Evolutionary conservation across 2,888 invertebrate genomes (phyloP).

Genomic region (Leistus spinibarbis): DNA sequence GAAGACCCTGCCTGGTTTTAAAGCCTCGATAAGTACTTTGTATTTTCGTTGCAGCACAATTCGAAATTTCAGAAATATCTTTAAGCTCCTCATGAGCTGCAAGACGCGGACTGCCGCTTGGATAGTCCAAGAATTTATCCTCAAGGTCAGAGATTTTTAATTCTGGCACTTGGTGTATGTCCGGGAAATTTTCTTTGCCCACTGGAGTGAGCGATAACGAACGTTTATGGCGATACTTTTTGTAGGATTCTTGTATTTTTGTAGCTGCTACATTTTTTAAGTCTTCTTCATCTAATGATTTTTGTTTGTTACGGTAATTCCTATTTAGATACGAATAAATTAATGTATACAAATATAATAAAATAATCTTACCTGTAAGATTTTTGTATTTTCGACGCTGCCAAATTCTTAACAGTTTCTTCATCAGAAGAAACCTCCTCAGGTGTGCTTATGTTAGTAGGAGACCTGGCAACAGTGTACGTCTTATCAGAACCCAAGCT

Average conservation of each 20-base stretch:
- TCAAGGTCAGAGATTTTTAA: slow-evolving; percentile 10
- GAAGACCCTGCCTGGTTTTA: slow-evolving; percentile 24
- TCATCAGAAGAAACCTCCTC: slow-evolving; percentile 16
- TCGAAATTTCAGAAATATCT: slow-evolving; percentile 18
- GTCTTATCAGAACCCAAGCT: slow-evolving; percentile 16
- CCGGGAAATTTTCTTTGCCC: neutral
- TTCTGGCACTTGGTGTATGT: neutral
- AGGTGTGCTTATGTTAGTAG: slow-evolving; percentile 13
- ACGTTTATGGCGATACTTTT: slow-evolving; percentile 2
- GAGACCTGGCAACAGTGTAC: slow-evolving; percentile 8
- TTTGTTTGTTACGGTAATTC: slow-evolving; percentile 30
- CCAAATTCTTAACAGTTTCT: neutral
- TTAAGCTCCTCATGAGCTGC: slow-evolving; percentile 9
- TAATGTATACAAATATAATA: neutral
- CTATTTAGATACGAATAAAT: neutral
- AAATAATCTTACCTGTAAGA: neutral
- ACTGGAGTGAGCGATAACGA: neutral
- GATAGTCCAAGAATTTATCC: slow-evolving; percentile 20
- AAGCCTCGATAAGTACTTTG: slow-evolving; percentile 43
- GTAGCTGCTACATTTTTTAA: neutral
- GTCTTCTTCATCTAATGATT: slow-evolving; percentile 39
- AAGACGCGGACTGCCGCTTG: neutral
- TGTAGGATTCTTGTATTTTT: slow-evolving; percentile 10
- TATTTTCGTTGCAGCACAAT: slow-evolving; percentile 40
- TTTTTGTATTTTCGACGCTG: slow-evolving; percentile 17